phyloP scores from a whole-genome alignment of 2,797 vertebrate genomes.

The Chelonia mydas region DNA sequence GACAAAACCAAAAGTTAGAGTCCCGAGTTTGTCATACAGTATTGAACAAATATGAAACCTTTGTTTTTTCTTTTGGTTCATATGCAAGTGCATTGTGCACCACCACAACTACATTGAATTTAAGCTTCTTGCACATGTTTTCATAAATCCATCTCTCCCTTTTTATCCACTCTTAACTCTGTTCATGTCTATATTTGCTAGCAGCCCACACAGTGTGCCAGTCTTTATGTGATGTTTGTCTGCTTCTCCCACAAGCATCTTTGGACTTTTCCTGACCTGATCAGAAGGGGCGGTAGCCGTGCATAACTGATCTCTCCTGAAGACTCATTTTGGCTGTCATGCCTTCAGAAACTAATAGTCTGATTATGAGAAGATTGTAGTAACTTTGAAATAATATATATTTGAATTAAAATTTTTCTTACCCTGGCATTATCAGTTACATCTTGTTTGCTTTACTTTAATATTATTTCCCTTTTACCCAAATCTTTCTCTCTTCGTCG shows the following conservation, averaged over 20 bases:
- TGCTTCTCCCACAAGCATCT: not conserved
- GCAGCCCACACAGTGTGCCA: rapidly evolving
- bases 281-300: not conserved
- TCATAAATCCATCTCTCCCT: rapidly evolving
- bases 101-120: not conserved
- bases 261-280: not conserved
- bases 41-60: not conserved
- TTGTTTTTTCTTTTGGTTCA: not conserved
- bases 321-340: rapidly evolving
- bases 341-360: rapidly evolving
- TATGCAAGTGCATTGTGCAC: not conserved
- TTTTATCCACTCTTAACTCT: rapidly evolving
- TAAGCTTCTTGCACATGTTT: rapidly evolving
- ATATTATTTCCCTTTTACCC: not conserved
- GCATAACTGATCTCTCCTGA: not conserved
- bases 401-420: not conserved
- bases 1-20: not conserved
- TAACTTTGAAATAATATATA: rapidly evolving
- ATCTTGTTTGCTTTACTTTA: rapidly evolving
- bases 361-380: rapidly evolving
- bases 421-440: rapidly evolving
- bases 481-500: rapidly evolving
- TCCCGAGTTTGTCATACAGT: not conserved
- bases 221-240: rapidly evolving
- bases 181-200: rapidly evolving